Conservation (phyloP, 2,113 vertebrate species). For the Epinephelus lanceolatus region DNA sequence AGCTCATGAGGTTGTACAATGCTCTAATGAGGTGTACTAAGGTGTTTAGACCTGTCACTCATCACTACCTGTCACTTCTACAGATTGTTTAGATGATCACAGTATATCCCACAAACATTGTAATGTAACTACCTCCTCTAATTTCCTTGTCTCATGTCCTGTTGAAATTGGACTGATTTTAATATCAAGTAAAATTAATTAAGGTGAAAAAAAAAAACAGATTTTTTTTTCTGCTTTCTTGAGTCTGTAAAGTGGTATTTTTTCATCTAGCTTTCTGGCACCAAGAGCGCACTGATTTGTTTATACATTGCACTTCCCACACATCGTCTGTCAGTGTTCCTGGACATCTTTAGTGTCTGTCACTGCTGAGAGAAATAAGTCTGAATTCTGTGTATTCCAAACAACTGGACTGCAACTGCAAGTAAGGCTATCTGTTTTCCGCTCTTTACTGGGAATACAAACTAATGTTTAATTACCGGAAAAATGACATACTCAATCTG, state of each 20-base stretch:
- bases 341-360: constrained; percentile 15
- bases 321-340: constrained; percentile 19
- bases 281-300: not conserved
- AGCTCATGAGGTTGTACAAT: not conserved
- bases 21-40: not conserved
- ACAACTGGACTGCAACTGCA: not conserved
- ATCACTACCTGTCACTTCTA: constrained; percentile 22
- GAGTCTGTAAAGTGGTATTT: not conserved
- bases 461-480: too few relatives aligned
- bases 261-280: not conserved
- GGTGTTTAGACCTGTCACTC: constrained; percentile 24
- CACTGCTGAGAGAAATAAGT: not conserved
- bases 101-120: constrained; percentile 39
- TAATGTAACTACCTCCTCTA: constrained; percentile 69
- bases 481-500: not conserved
- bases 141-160: constrained; percentile 49
- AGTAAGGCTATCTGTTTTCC: not conserved
- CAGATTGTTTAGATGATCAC: constrained; percentile 7
- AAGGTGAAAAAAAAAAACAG: constrained; percentile 28
- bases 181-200: constrained; percentile 59
- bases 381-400: not conserved
- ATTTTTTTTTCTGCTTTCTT: not conserved
- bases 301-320: constrained; percentile 35
- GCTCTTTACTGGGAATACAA: not conserved
- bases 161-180: constrained; percentile 49